phyloP scores from a whole-genome alignment of 2,797 vertebrate species.

The Bradypus variegatus region DNA sequence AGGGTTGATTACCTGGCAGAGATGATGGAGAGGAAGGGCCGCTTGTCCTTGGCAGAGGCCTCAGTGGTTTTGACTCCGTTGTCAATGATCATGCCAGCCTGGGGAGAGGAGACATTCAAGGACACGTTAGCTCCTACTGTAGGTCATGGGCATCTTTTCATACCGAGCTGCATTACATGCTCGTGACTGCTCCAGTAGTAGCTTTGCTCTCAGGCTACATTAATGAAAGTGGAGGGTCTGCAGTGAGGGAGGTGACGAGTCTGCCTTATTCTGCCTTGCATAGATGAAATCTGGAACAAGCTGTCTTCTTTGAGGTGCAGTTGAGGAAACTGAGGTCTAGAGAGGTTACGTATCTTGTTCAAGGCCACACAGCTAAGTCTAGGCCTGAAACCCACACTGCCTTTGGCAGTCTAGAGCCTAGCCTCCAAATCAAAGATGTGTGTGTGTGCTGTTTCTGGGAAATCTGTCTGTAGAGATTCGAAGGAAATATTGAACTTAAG shows the following conservation, averaged over 20 bases:
- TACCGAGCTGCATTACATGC: accelerated
- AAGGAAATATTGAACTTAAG: neutral
- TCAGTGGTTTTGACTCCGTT: constrained; percentile 93
- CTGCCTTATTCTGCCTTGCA: neutral
- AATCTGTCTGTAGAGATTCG: neutral
- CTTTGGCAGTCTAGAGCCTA: neutral
- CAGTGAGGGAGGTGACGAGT: neutral
- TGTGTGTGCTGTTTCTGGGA: neutral
- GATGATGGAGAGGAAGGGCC: constrained; percentile 89
- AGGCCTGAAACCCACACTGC: neutral
- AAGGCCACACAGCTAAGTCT: neutral
- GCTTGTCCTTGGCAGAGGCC: constrained; percentile 92
- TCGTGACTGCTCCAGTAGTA: neutral
- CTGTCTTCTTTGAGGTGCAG: neutral
- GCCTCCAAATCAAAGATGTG: neutral
- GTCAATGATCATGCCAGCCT: constrained; percentile 98
- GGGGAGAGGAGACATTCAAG: neutral
- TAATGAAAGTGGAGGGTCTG: neutral
- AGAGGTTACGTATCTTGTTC: neutral
- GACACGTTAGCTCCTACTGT: neutral
- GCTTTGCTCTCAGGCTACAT: neutral
- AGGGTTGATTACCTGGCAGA: constrained; percentile 79
- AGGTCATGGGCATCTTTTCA: neutral
- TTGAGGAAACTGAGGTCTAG: neutral
- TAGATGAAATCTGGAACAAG: neutral